A percentile compares a stretch with the other conserved stretches of the same genome.
Evolutionary conservation across 2,888 invertebrate genomes (phyloP).

Genomic region (Autographa pulchrina): DNA sequence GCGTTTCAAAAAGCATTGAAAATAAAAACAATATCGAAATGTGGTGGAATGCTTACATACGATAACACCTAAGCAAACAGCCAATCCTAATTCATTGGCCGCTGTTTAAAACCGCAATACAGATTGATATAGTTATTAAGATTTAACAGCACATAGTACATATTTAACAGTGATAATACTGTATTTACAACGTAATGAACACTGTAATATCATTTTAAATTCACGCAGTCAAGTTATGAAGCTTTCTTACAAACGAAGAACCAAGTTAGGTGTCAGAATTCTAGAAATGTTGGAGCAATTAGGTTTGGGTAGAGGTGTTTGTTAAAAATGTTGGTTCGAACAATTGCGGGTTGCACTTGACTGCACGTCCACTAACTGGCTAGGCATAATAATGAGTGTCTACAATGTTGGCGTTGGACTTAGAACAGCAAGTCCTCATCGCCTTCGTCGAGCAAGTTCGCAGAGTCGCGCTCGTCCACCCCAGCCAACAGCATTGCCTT

Average conservation of each 20-base stretch:
- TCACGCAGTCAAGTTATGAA: constrained; percentile 73
- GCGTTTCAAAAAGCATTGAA: constrained; percentile 69
- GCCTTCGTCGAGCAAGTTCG: constrained; percentile 95
- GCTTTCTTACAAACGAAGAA: constrained; percentile 20
- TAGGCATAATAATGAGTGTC: constrained; percentile 58
- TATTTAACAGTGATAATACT: constrained; percentile 71
- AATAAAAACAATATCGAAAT: constrained; percentile 63
- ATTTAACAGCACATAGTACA: constrained; percentile 56
- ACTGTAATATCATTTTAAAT: constrained; percentile 81
- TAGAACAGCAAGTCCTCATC: constrained; percentile 98
- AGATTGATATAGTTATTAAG: constrained; percentile 23
- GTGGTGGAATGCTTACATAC: constrained; percentile 85
- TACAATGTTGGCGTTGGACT: constrained; percentile 60
- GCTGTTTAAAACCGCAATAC: constrained; percentile 38
- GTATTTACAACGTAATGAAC: constrained; percentile 82
- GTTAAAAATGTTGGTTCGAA: constrained; percentile 20
- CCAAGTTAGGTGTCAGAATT: constrained; percentile 11
- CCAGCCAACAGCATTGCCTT: constrained; percentile 71
- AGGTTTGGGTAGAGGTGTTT: constrained; percentile 21
- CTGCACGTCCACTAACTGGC: constrained; percentile 73
- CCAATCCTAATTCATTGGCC: constrained; percentile 48
- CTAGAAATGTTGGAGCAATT: constrained; percentile 12
- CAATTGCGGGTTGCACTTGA: constrained; percentile 56
- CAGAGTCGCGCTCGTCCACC: constrained; percentile 80
- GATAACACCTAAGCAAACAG: constrained; percentile 69